Conservation (phyloP, 2,888 invertebrate species). For the Agonopterix heracliana region DNA sequence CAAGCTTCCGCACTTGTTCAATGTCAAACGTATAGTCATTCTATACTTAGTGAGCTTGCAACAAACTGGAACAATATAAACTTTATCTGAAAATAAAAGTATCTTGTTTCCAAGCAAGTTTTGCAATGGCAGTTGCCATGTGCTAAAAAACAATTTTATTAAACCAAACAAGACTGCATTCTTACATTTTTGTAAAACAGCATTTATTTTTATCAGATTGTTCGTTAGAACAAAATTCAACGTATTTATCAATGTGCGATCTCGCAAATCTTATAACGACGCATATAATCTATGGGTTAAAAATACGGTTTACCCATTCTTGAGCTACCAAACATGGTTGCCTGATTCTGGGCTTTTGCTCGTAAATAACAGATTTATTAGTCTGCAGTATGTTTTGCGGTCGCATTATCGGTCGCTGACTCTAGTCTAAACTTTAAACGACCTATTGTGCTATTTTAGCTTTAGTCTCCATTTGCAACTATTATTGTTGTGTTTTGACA, state of each 20-base stretch:
- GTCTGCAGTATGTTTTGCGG: neutral
- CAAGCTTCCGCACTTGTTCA: conserved; percentile 1
- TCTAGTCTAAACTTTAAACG: conserved; percentile 2
- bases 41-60: too few relatives aligned
- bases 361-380: conserved; percentile 15
- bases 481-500: conserved; percentile 13
- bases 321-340: neutral
- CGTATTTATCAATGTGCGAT: neutral
- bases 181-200: neutral
- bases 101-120: too few relatives aligned
- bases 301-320: too few relatives aligned
- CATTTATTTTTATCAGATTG: neutral
- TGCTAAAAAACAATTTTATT: too few relatives aligned
- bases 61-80: too few relatives aligned
- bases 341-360: neutral
- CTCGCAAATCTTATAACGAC: neutral
- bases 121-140: too few relatives aligned
- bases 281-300: neutral
- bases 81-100: too few relatives aligned
- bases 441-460: conserved; percentile 5
- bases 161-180: too few relatives aligned
- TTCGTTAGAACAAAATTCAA: neutral
- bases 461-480: conserved; percentile 7
- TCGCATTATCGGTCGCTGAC: conserved; percentile 6
- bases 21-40: neutral